Percentiles rank a stretch among this genome's conserved stretches.
Conservation (phyloP, 1,140 invertebrate genomes). For the Paraescarpia echinospica region DNA sequence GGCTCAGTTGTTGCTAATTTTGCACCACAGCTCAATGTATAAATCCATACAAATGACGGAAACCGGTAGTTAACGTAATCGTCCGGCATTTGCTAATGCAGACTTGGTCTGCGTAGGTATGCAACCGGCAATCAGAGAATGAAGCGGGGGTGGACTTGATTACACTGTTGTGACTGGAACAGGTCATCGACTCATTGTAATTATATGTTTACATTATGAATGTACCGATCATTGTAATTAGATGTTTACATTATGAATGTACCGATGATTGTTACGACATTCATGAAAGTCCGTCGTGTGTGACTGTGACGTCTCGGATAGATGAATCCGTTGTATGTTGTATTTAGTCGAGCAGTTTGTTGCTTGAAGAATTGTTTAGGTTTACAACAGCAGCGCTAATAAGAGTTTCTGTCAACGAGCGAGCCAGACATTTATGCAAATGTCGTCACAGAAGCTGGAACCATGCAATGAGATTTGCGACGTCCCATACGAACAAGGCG, state of each 20-base stretch:
- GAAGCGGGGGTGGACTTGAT: not conserved
- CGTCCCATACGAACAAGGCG: too few relatives aligned
- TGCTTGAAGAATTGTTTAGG: not conserved
- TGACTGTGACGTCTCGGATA: not conserved
- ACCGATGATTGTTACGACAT: not conserved
- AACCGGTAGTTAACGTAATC: not conserved
- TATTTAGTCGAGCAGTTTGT: not conserved
- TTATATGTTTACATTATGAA: not conserved
- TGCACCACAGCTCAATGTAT: not conserved
- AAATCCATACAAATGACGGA: not conserved
- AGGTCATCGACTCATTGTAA: not conserved
- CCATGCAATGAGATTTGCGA: too few relatives aligned
- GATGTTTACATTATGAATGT: not conserved
- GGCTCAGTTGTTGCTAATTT: not conserved
- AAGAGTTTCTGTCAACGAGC: not conserved
- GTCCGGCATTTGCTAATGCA: not conserved
- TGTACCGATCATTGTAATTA: not conserved
- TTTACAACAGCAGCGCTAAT: not conserved
- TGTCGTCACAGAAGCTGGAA: too few relatives aligned
- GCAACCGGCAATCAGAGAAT: not conserved
- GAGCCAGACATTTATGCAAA: too few relatives aligned
- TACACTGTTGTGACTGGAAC: not conserved
- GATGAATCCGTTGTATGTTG: not conserved
- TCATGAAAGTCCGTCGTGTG: not conserved
- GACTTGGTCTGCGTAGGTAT: not conserved